These are phyloP conservation scores for Ceramica pisi DNA, from an alignment of 2,888 invertebrate genomes.

Conservation along the genomic window DNA sequence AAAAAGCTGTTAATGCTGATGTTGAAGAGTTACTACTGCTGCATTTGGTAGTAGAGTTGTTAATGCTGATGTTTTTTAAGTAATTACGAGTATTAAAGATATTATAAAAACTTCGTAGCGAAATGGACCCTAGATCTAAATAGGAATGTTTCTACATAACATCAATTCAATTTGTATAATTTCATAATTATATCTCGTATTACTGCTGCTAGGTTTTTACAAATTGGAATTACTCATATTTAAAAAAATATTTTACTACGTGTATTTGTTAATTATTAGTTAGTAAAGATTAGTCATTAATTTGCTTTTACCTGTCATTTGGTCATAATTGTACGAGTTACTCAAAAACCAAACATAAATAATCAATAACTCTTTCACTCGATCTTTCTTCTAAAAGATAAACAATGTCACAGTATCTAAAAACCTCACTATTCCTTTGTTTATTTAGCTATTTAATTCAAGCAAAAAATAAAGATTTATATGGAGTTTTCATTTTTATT, in stretches of 20 bases:
- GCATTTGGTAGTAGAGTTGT: slow-evolving; percentile 44
- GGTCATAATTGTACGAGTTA: neutral
- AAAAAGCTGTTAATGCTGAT: slow-evolving; percentile 70
- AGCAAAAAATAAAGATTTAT: slow-evolving; percentile 14
- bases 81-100: neutral
- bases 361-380: slow-evolving; percentile 9
- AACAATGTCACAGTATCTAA: slow-evolving; percentile 16
- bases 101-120: neutral
- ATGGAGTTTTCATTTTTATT: neutral
- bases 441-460: slow-evolving; percentile 5
- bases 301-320: neutral
- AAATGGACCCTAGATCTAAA: neutral
- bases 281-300: neutral
- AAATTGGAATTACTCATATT: too few species aligned
- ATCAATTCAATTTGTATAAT: too few species aligned
- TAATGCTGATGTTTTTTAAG: slow-evolving; percentile 23
- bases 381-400: slow-evolving; percentile 36
- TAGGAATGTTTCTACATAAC: neutral
- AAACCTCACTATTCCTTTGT: slow-evolving; percentile 24
- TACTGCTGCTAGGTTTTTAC: too few species aligned
- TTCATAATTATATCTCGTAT: too few species aligned
- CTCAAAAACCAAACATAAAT: too few species aligned
- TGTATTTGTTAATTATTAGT: neutral
- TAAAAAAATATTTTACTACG: neutral
- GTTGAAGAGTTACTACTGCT: slow-evolving; percentile 64